A percentile compares a stretch with the other conserved stretches of the same genome.
phyloP scores from a whole-genome alignment of 1,140 invertebrate genomes.

The Zaprionus taronus region DNA sequence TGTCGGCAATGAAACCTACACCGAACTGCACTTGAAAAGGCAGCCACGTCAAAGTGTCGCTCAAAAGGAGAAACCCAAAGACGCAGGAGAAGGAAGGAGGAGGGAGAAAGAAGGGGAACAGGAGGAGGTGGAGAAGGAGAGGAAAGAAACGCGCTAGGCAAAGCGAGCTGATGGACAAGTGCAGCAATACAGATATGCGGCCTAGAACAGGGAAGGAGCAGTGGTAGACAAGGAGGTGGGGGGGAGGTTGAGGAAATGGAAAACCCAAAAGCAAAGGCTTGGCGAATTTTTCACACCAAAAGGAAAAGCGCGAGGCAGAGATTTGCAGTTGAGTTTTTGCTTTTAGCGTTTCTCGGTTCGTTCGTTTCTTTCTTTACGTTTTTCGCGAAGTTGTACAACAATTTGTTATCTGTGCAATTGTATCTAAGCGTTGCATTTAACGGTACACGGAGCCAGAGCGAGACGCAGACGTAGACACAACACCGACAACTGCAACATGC shows the following conservation, averaged over 20 bases:
- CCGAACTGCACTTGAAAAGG: constrained; percentile 68
- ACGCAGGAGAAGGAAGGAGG: constrained; percentile 14
- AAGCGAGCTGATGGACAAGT: constrained; percentile 45
- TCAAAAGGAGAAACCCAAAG: constrained; percentile 42
- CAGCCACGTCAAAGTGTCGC: constrained; percentile 69
- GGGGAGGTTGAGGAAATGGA: background rate
- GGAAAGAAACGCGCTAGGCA: constrained; percentile 9
- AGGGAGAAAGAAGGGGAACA: background rate
- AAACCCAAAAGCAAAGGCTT: constrained; percentile 48
- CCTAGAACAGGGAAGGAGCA: background rate
- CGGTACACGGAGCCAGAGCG: constrained; percentile 52
- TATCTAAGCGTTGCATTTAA: constrained; percentile 77
- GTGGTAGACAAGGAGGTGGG: background rate
- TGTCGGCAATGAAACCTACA: constrained; percentile 41
- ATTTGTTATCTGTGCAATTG: constrained; percentile 75
- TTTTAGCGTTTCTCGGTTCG: constrained; percentile 27
- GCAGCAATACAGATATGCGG: constrained; percentile 17
- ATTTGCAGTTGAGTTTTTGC: constrained; percentile 39
- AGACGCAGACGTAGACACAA: background rate
- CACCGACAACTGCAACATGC: constrained; percentile 22
- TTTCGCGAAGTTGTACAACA: constrained; percentile 65
- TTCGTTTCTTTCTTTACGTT: background rate
- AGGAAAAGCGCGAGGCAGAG: constrained; percentile 43
- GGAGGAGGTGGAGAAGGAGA: background rate
- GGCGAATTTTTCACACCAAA: constrained; percentile 60